Evolutionary conservation across 2,888 invertebrate genomes (phyloP).

Genomic region (Netelia inedita): DNA sequence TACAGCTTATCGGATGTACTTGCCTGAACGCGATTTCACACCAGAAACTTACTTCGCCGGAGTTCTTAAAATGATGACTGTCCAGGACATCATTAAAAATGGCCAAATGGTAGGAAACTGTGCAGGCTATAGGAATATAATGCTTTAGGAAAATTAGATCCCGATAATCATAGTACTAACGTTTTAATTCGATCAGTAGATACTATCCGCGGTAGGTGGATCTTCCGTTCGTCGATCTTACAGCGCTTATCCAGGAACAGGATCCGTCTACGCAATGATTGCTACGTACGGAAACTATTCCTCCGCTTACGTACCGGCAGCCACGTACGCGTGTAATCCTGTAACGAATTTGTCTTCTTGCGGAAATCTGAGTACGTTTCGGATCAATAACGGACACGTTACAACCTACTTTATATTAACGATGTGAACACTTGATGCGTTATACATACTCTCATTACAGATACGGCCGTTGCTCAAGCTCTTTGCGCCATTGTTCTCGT

Average conservation of each 20-base stretch:
- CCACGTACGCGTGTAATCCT: constrained; percentile 89
- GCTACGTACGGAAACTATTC: constrained; percentile 85
- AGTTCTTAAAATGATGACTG: constrained; percentile 88
- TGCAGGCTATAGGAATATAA: not conserved
- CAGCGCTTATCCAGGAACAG: constrained; percentile 88
- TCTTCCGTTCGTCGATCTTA: constrained; percentile 85
- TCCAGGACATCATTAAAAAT: constrained; percentile 86
- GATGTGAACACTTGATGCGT: not conserved
- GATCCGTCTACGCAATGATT: constrained; percentile 87
- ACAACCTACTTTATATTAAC: not conserved
- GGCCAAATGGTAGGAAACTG: constrained; percentile 86
- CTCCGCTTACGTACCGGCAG: constrained; percentile 89
- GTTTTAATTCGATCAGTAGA: constrained; percentile 74
- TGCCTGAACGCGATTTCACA: constrained; percentile 87
- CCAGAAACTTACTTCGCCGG: constrained; percentile 87
- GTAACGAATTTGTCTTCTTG: constrained; percentile 85
- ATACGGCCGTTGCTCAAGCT: constrained; percentile 75
- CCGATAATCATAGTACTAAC: constrained; percentile 11
- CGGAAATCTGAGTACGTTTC: constrained; percentile 86
- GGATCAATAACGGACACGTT: not conserved
- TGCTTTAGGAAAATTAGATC: not conserved
- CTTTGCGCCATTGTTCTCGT: constrained; percentile 86
- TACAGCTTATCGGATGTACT: constrained; percentile 88
- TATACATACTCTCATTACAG: constrained; percentile 64
- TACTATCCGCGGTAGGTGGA: constrained; percentile 75